A percentile compares a stretch with the other conserved stretches of the same genome.
These are phyloP conservation scores for Nemotelus nigrinus DNA, from an alignment of 2,888 invertebrate genomes.

Conservation along the genomic window DNA sequence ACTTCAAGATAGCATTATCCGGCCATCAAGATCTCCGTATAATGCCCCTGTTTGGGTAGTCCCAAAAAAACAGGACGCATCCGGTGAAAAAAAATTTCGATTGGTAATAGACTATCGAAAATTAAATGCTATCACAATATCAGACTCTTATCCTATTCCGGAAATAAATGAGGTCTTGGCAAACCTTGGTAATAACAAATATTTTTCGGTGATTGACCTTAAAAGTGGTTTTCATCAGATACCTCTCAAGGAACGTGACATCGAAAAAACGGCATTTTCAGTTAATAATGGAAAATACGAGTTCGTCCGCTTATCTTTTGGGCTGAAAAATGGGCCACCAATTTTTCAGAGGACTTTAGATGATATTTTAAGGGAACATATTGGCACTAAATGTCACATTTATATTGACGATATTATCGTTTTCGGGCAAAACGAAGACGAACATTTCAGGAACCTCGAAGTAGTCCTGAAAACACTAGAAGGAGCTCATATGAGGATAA, in stretches of 20 bases:
- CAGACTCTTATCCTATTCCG: no score
- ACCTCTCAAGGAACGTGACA: not conserved
- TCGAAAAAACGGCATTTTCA: conserved; percentile 6
- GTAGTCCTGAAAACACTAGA: not conserved
- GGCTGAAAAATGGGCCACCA: not conserved
- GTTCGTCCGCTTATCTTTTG: not conserved
- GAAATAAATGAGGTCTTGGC: no score
- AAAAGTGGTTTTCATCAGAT: conserved; percentile 2
- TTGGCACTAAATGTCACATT: not conserved
- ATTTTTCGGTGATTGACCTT: not conserved
- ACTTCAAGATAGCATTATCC: not conserved
- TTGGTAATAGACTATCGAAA: not conserved
- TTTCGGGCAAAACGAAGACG: conserved; percentile 1
- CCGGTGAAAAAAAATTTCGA: not conserved
- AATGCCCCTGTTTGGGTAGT: not conserved
- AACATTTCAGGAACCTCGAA: not conserved
- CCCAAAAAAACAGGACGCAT: not conserved
- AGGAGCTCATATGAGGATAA: not conserved
- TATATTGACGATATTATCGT: not conserved
- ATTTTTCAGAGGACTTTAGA: not conserved
- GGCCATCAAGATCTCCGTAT: not conserved
- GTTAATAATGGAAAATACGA: conserved; percentile 14
- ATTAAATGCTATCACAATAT: no score
- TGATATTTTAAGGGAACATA: not conserved
- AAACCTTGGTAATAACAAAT: no score